Conservation (phyloP, 2,888 invertebrate species). For the Julus scanicus region DNA sequence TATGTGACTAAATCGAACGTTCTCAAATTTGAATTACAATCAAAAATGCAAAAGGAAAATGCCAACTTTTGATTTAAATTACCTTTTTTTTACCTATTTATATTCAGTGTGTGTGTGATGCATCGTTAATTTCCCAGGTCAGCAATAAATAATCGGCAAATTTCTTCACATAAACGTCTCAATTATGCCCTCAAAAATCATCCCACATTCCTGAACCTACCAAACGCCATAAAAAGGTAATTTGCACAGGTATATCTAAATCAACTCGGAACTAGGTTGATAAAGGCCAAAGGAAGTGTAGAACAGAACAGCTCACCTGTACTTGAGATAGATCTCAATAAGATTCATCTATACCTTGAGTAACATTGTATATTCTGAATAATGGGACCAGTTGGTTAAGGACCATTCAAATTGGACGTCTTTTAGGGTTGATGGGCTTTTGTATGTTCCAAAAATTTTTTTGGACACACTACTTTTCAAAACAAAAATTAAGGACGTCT, state of each 20-base stretch:
- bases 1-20: background rate
- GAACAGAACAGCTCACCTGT: too few species aligned
- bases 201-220: background rate
- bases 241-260: background rate
- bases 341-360: too few species aligned
- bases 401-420: too few species aligned
- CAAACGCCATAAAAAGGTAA: conserved; percentile 4
- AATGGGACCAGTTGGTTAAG: too few species aligned
- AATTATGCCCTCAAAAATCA: conserved; percentile 5
- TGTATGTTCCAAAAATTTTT: too few species aligned
- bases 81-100: background rate
- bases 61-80: background rate
- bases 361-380: too few species aligned
- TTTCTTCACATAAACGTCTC: conserved; percentile 26
- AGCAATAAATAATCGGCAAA: background rate
- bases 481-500: too few species aligned
- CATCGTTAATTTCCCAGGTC: conserved; percentile 28
- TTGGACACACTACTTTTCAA: too few species aligned
- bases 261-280: background rate
- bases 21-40: background rate
- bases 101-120: background rate
- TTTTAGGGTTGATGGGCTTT: too few species aligned
- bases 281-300: background rate
- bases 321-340: too few species aligned
- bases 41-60: background rate